phyloP scores from a whole-genome alignment of 2,113 vertebrate genomes.

The Elephantulus edwardii region DNA sequence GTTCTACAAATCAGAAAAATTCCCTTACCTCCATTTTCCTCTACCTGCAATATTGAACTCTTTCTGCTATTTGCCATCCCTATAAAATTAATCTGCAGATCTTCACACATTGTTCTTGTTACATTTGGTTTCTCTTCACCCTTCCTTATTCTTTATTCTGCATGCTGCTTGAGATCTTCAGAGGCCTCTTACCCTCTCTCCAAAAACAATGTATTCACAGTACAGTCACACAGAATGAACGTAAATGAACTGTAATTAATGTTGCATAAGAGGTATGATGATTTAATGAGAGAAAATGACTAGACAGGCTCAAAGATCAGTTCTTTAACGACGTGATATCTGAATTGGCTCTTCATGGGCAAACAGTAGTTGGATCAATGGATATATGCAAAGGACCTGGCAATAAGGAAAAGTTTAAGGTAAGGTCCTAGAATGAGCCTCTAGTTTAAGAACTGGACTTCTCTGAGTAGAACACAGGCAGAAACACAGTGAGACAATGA shows the following conservation, averaged over 20 bases:
- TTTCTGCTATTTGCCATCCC: not conserved
- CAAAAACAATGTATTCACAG: slow-evolving; percentile 17
- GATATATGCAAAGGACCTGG: not conserved
- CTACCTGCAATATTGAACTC: not conserved
- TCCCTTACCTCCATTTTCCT: not conserved
- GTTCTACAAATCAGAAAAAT: not conserved
- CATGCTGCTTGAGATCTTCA: slow-evolving; percentile 8
- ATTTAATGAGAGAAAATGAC: not conserved
- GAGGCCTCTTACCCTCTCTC: slow-evolving; percentile 10
- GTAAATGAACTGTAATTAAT: slow-evolving; percentile 1
- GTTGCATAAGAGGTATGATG: not conserved
- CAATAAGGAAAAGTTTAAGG: not conserved
- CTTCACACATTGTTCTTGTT: not conserved
- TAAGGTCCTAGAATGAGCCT: slow-evolving; percentile 14
- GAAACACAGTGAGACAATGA: not conserved
- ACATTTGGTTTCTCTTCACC: not conserved
- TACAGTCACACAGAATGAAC: not conserved
- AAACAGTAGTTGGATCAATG: not conserved
- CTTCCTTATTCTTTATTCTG: not conserved
- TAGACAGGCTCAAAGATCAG: not conserved
- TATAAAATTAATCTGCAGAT: not conserved
- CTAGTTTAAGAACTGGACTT: not conserved
- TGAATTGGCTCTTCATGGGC: not conserved
- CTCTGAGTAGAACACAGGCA: not conserved
- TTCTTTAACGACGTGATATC: not conserved